A percentile compares a stretch with the other conserved stretches of the same genome.
Conservation (phyloP, 2,113 vertebrate genomes). For the Isurus oxyrinchus region DNA sequence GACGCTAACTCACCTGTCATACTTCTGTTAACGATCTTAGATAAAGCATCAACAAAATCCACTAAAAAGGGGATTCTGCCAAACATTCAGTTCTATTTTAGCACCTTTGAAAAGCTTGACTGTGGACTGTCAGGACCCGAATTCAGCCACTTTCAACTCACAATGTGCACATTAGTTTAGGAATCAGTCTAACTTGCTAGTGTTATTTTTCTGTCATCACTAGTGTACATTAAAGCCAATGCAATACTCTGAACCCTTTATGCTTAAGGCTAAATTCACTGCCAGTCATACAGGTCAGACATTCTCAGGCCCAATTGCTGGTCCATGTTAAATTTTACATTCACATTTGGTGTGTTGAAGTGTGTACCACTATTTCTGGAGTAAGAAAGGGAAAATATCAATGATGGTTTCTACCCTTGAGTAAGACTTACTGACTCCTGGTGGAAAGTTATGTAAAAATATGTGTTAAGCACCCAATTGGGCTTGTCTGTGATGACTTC, state of each 20-base stretch:
- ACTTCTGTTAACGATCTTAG: background rate
- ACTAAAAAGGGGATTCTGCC: background rate
- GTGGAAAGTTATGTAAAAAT: background rate
- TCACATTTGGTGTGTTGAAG: background rate
- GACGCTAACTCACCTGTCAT: background rate
- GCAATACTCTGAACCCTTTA: background rate
- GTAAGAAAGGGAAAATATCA: background rate
- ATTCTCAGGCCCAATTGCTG: background rate
- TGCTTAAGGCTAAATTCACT: background rate
- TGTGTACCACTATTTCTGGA: background rate
- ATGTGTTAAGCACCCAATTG: background rate
- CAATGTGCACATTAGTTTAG: background rate
- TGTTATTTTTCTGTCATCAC: slow-evolving; percentile 1
- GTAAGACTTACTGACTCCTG: background rate
- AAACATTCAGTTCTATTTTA: slow-evolving; percentile 7
- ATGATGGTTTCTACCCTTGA: background rate
- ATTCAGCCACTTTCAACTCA: background rate
- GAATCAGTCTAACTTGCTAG: background rate
- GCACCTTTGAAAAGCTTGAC: background rate
- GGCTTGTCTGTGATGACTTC: background rate
- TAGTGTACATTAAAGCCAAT: background rate
- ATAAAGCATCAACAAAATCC: background rate
- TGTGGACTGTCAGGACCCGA: background rate
- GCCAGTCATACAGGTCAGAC: background rate
- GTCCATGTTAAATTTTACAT: background rate